Base-by-base conservation (phyloP, 2,797 vertebrate species). In the Betta splendens region DNA sequence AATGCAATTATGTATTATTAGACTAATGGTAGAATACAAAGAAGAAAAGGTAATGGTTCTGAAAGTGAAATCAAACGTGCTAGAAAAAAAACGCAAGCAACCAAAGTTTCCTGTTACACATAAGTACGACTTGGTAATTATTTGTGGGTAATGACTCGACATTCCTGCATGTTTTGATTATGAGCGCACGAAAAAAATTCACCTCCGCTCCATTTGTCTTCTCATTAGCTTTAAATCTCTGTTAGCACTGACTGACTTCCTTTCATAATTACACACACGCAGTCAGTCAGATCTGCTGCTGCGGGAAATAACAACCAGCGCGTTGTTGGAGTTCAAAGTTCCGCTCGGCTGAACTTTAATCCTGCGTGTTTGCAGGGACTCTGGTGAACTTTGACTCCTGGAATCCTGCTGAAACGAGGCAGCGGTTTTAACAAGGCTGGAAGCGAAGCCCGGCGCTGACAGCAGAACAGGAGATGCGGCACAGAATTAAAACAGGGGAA, bases 1-100 rank as follows among this genome's bases (percentile, higher is more conserved):
- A 91, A 91, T 85, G 86, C 87, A 91, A 92, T 92, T 90, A 91
- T 72, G 79, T 74, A 84, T 89, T 87, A 89, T 90, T 89, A 89
- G 79, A 80, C 77, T 90, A 90, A 92, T 87, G 78, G 74, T 57
- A 70, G 79, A 84, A 85, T 84, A 82, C 81, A 78, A 62, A 49
- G 55, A 42, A 33, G 64, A 47, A 73, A 64, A 69, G 69, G 39
- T 53, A 77, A 85, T 89, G 52, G 67, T 61, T 85, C 50, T 71
- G 51, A 85, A 65, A 76, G 66, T 71, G 48, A 77, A 85, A 78
- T 87, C 64, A 83, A 82, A 84, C 39, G 64, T 72, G 71, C 46
- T 7, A 9, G 28, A 2, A 28, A 46, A n/a, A 40, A 59, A 55
- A 74, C 45, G 65, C 62, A 68, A 69, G 33, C 28, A 38, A 63